Evolutionary conservation across 2,797 vertebrate species (phyloP).

Genomic region (Rhodeus uyekii): DNA sequence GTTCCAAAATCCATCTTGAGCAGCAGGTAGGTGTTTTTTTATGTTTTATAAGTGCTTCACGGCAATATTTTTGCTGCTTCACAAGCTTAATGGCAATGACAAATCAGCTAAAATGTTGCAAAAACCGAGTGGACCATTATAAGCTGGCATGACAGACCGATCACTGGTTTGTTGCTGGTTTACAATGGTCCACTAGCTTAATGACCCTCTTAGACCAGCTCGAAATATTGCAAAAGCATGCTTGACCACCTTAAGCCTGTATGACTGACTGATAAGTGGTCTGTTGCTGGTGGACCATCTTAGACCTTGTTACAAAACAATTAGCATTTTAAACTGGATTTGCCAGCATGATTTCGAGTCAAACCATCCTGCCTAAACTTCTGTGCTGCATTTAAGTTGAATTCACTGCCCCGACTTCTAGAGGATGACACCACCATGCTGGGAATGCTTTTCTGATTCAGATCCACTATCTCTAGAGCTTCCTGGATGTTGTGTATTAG

Average conservation of each 20-base stretch:
- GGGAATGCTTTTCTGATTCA: conserved; percentile 40
- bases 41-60: too few relatives aligned
- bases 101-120: not conserved
- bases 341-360: not conserved
- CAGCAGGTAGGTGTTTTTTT: not conserved
- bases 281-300: not conserved
- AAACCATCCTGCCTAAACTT: conserved; percentile 64
- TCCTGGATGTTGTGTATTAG: conserved; percentile 76
- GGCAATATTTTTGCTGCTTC: too few relatives aligned
- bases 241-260: not conserved
- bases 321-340: not conserved
- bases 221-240: not conserved
- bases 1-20: too few relatives aligned
- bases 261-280: not conserved
- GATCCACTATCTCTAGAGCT: conserved; percentile 66
- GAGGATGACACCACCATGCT: conserved; percentile 25
- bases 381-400: conserved; percentile 23
- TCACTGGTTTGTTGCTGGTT: not conserved
- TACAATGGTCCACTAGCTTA: not conserved
- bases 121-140: not conserved
- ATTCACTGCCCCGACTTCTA: conserved; percentile 6
- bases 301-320: conserved; percentile 13
- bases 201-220: not conserved
- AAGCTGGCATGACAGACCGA: not conserved
- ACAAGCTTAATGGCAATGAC: not conserved